phyloP scores from a whole-genome alignment of 92 coral and sea anemone genomes.

The Umimayanthus kanabou region DNA sequence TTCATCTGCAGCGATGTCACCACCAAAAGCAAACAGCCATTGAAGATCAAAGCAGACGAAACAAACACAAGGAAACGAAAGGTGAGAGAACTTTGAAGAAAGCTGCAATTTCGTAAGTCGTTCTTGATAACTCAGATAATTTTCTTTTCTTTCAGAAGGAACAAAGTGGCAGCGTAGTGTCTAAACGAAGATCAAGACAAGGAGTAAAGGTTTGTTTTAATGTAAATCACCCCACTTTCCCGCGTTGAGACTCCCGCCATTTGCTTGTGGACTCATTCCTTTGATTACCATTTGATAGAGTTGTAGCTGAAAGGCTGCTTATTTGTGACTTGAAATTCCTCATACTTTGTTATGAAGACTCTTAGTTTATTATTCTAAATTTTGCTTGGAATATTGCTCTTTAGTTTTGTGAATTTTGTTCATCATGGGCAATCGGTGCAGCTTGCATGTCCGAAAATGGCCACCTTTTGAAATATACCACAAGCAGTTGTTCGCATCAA shows the following conservation, averaged over 20 bases:
- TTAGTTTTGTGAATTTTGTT: neutral
- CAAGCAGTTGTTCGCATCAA: neutral
- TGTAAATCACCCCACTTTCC: slow-evolving; percentile 48
- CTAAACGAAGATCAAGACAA: slow-evolving; percentile 53
- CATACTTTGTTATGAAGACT: neutral
- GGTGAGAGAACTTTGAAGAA: slow-evolving; percentile 34
- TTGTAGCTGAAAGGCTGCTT: neutral
- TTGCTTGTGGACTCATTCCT: neutral
- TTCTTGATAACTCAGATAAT: neutral
- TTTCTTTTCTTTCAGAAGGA: slow-evolving; percentile 53
- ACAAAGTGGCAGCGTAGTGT: slow-evolving; percentile 42
- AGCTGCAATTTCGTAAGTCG: neutral
- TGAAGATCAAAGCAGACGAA: slow-evolving; percentile 52
- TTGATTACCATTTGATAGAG: neutral
- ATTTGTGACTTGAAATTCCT: neutral
- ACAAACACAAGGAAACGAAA: slow-evolving; percentile 59
- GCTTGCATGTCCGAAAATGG: neutral
- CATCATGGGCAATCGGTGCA: neutral
- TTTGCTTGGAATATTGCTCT: neutral
- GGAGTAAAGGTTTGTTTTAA: slow-evolving; percentile 55
- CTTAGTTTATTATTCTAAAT: neutral
- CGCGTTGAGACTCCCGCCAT: slow-evolving; percentile 65
- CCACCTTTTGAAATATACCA: slow-evolving; percentile 2
- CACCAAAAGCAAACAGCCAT: slow-evolving; percentile 57
- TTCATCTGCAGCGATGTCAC: slow-evolving; percentile 52